phyloP scores from a whole-genome alignment of 2,888 invertebrate genomes.

The Liposcelis brunnea region DNA sequence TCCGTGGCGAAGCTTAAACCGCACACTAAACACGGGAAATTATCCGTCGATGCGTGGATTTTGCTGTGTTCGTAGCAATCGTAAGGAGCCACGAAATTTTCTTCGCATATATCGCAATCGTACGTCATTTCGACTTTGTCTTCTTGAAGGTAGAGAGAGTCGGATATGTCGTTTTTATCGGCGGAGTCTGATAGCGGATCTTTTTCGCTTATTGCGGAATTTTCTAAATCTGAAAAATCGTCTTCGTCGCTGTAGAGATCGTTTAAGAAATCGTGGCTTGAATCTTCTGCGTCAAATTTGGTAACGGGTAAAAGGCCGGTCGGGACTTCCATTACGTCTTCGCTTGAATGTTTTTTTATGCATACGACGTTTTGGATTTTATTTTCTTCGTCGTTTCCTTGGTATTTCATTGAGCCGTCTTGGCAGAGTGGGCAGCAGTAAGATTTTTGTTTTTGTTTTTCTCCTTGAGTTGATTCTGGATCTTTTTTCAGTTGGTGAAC shows the following conservation, averaged over 20 bases:
- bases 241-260: too few relatives aligned
- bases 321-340: too few relatives aligned
- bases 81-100: constrained; percentile 7
- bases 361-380: too few relatives aligned
- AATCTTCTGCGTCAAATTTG: too few relatives aligned
- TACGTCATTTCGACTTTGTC: constrained; percentile 1
- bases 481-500: neutral
- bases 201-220: neutral
- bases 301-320: too few relatives aligned
- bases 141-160: neutral
- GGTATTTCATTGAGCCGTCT: constrained; percentile 8
- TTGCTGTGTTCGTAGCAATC: constrained; percentile 12
- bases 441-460: neutral
- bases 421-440: constrained; percentile 13
- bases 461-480: neutral
- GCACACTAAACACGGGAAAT: constrained; percentile 13
- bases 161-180: neutral
- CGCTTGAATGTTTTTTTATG: too few relatives aligned
- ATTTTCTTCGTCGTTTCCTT: neutral
- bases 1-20: constrained; percentile 9
- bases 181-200: neutral
- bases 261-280: too few relatives aligned
- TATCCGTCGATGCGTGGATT: constrained; percentile 8
- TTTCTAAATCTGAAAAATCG: neutral
- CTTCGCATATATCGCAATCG: constrained; percentile 11